Evolutionary conservation across 1,140 invertebrate genomes (phyloP).

Genomic region (Hesperophylax magnus): DNA sequence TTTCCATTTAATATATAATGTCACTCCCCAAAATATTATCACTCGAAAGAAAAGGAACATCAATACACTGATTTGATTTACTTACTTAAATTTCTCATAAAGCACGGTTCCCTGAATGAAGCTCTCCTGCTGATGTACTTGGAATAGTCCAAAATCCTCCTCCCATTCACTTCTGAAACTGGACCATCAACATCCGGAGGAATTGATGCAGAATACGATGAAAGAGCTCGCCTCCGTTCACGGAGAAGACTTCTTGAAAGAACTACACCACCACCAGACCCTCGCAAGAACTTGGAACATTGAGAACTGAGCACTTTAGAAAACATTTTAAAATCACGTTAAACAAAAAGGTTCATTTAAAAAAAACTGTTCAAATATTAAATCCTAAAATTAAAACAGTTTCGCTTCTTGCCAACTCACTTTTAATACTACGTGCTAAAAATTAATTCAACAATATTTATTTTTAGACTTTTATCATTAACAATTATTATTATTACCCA

Average conservation of each 20-base stretch:
- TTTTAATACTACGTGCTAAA: neutral
- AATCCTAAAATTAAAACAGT: neutral
- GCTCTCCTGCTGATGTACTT: neutral
- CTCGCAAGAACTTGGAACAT: neutral
- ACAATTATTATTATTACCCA: neutral
- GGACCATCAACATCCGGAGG: neutral
- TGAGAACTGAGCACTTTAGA: neutral
- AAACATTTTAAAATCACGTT: neutral
- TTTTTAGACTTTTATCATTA: neutral
- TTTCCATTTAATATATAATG: too few species aligned
- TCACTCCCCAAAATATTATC: too few species aligned
- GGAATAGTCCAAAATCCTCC: neutral
- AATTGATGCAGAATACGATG: neutral
- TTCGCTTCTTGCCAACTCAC: neutral
- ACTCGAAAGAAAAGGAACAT: too few species aligned
- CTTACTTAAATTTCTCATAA: slow-evolving; percentile 11
- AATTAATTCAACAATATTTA: neutral
- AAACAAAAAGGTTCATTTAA: neutral
- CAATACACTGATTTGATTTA: neutral
- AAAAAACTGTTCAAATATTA: neutral
- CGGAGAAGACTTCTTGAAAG: neutral
- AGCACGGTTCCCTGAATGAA: neutral
- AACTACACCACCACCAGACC: neutral
- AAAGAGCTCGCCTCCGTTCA: neutral
- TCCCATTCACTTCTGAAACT: neutral